A percentile compares a stretch with the other conserved stretches of the same genome.
Conservation (phyloP, 2,113 vertebrate genomes). For the Bagarius yarrelli region DNA sequence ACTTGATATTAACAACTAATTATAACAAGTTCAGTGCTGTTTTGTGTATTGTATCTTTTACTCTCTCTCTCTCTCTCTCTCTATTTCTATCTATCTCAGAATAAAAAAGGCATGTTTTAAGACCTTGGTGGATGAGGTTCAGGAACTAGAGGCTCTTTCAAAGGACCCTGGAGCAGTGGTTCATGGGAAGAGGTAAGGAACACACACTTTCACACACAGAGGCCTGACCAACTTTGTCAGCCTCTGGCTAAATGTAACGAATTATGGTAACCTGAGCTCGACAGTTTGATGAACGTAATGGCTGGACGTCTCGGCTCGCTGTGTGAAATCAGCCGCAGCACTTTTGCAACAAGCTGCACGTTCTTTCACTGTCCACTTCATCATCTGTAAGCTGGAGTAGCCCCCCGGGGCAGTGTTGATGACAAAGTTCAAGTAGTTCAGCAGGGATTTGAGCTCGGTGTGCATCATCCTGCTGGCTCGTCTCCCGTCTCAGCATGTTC, state of each 20-base stretch:
- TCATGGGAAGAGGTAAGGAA: constrained; percentile 89
- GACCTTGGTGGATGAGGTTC: constrained; percentile 96
- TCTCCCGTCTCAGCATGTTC: constrained; percentile 2
- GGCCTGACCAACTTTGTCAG: neutral
- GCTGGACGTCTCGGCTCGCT: constrained; percentile 11
- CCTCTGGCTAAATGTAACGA: constrained; percentile 21
- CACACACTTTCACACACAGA: neutral
- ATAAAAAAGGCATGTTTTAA: constrained; percentile 90
- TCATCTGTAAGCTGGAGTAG: neutral
- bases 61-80: neutral
- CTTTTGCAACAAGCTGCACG: neutral
- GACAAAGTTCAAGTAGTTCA: neutral
- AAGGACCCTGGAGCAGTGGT: constrained; percentile 94
- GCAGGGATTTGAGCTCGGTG: constrained; percentile 14
- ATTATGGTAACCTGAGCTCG: constrained; percentile 15
- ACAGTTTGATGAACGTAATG: neutral
- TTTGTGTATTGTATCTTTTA: neutral
- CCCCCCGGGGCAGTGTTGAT: neutral
- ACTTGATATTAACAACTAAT: neutral
- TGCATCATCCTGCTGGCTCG: constrained; percentile 26
- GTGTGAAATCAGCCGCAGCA: constrained; percentile 24
- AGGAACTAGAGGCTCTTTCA: constrained; percentile 93
- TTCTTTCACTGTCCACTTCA: constrained; percentile 41
- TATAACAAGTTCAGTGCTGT: neutral
- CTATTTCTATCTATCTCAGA: constrained; percentile 60